Conservation (phyloP, 2,113 vertebrate genomes). For the Pandion haliaetus region DNA sequence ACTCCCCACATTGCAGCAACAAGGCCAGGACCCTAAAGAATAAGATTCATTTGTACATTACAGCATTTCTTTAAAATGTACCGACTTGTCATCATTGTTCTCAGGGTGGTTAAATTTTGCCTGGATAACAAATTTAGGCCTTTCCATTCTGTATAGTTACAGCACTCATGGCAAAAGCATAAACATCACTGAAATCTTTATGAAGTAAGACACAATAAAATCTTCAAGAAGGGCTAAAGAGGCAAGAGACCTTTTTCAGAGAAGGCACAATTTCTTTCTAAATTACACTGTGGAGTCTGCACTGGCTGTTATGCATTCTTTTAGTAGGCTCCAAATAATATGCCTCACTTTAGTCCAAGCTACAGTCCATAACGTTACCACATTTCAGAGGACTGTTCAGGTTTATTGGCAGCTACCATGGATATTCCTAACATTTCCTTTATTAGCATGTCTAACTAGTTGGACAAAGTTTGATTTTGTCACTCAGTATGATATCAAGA, state of each 20-base stretch:
- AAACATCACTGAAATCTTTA: neutral
- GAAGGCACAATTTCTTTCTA: neutral
- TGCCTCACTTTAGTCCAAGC: neutral
- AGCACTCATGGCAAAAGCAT: neutral
- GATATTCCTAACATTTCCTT: neutral
- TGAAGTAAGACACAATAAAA: neutral
- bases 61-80: neutral
- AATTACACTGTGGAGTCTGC: neutral
- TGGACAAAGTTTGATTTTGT: neutral
- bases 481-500: neutral
- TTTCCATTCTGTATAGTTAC: neutral
- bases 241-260: neutral
- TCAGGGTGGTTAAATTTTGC: neutral
- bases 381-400: neutral
- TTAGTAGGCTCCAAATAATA: neutral
- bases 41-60: neutral
- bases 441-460: neutral
- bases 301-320: neutral
- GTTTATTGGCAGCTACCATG: neutral
- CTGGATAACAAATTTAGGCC: neutral
- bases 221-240: neutral
- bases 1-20: slow-evolving; percentile 88
- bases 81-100: neutral
- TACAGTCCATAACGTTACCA: neutral
- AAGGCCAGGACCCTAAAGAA: slow-evolving; percentile 84